Evolutionary conservation across 2,888 invertebrate species (phyloP), one percentile per base, ranked within the genome.

Genomic region (Mythimna ferrago): DNA sequence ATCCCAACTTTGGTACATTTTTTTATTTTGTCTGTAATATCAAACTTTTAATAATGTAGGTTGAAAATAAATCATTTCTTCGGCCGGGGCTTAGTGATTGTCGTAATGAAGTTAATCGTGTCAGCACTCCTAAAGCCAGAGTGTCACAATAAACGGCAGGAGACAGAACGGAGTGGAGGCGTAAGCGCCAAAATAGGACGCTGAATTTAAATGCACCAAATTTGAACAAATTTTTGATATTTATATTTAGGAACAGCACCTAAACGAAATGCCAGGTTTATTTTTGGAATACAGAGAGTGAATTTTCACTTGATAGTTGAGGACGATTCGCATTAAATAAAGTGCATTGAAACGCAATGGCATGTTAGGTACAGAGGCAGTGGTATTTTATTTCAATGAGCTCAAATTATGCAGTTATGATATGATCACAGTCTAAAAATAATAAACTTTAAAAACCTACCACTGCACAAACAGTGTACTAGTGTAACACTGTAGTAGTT

Each of bases 21-120:
- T 80, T 75, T 76, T 69, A 58, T 76, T 26, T 66, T 1, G 14
- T 64, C 14, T 6, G 64, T 32, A 73, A 79, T 61, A 73, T 51
- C 54, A 68, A 80, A 80, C 56, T 74, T 78, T 67, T 80, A 64
- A 73, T 80, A 78, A 64, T 64, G 57, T 14, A 61, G 38, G 54
- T 80, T 58, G n/a, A 41, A 58, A 68, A 80, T 65, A 53, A 70
- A 63, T 44, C 62, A 44, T 80, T 51, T 1, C 21, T 58, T 32
- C 21, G 9, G 63, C 38, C 56, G 6, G 4, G 62, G 53, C 57
- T 75, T 54, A 62, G 68, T 54, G 57, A 66, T 32, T 80, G 66
- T 63, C 71, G 63, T 82, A 56, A 80, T 58, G 54, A 70, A 69
- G 58, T 60, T 69, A 77, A 68, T 56, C 58, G 19, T 62, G 53